Evolutionary conservation across 2,113 vertebrate species (phyloP).

Genomic region (Otus sunia): DNA sequence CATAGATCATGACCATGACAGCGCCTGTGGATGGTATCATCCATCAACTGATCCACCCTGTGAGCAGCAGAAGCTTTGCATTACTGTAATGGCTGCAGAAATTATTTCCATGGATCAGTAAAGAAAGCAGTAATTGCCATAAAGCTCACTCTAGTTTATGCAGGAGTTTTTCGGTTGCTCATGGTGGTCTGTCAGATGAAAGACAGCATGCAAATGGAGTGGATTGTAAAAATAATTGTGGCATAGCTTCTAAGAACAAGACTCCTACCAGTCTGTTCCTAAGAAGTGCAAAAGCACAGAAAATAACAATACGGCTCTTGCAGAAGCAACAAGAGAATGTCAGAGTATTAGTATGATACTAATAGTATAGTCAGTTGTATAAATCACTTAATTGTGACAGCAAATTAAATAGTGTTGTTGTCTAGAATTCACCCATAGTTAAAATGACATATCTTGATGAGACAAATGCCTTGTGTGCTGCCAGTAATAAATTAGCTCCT

Average conservation of each 20-base stretch:
- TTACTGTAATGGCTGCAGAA: conserved; percentile 6
- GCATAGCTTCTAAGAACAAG: neutral
- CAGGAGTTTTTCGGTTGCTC: neutral
- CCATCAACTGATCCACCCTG: conserved; percentile 41
- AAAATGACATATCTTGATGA: conserved; percentile 45
- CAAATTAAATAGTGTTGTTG: conserved; percentile 42
- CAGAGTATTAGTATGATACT: neutral
- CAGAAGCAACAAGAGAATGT: neutral
- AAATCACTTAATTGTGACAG: conserved; percentile 59
- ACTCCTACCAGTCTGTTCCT: neutral
- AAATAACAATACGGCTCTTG: neutral
- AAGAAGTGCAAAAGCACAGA: neutral
- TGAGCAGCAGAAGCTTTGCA: conserved; percentile 13
- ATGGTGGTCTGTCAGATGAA: neutral
- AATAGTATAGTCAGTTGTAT: conserved; percentile 19
- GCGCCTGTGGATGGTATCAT: conserved; percentile 24
- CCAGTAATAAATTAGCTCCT: conserved; percentile 56
- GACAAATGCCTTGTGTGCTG: conserved; percentile 34
- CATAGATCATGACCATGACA: conserved; percentile 40
- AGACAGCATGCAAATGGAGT: neutral
- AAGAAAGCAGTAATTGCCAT: conserved; percentile 17
- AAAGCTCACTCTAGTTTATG: neutral
- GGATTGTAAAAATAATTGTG: neutral
- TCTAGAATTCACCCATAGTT: conserved; percentile 26
- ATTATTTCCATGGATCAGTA: conserved; percentile 19